These are phyloP conservation scores for Brachionus asplanchnoidis DNA, from an alignment of 1,140 invertebrate species.

Conservation along the genomic window DNA sequence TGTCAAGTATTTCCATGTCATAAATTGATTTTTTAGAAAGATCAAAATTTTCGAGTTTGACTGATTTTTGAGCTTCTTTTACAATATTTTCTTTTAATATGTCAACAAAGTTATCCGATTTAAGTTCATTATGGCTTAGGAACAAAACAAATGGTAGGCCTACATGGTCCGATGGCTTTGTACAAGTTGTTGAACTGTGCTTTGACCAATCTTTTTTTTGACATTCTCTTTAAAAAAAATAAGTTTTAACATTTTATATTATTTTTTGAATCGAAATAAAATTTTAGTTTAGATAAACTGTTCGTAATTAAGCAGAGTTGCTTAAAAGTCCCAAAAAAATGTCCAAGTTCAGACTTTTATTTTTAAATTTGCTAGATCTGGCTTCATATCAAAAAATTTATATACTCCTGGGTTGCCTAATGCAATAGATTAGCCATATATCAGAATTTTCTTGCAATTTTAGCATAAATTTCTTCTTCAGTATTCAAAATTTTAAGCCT, in stretches of 20 bases:
- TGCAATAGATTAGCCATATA: too few relatives aligned
- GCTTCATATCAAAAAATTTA: too few relatives aligned
- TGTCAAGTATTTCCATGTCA: neutral
- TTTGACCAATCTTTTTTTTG: slow-evolving; percentile 20
- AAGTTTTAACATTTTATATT: neutral
- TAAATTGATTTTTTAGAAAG: neutral
- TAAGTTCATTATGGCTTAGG: neutral
- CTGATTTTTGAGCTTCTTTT: neutral
- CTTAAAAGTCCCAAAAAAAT: too few relatives aligned
- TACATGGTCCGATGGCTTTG: neutral
- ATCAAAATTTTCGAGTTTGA: slow-evolving; percentile 2
- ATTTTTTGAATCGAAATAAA: neutral
- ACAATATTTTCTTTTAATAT: neutral
- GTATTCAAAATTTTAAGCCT: too few relatives aligned
- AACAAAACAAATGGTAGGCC: slow-evolving; percentile 22
- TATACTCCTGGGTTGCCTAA: too few relatives aligned
- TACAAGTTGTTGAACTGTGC: neutral
- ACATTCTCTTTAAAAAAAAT: neutral
- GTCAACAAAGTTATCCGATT: neutral
- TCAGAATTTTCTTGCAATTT: too few relatives aligned
- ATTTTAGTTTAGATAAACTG: too few relatives aligned
- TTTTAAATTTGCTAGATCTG: too few relatives aligned
- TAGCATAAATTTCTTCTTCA: too few relatives aligned
- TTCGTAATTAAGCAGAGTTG: too few relatives aligned
- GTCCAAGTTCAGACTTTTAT: too few relatives aligned